A percentile compares a stretch with the other conserved stretches of the same genome.
Evolutionary conservation across 2,797 vertebrate species (phyloP).

Genomic region (Crenichthys baileyi): DNA sequence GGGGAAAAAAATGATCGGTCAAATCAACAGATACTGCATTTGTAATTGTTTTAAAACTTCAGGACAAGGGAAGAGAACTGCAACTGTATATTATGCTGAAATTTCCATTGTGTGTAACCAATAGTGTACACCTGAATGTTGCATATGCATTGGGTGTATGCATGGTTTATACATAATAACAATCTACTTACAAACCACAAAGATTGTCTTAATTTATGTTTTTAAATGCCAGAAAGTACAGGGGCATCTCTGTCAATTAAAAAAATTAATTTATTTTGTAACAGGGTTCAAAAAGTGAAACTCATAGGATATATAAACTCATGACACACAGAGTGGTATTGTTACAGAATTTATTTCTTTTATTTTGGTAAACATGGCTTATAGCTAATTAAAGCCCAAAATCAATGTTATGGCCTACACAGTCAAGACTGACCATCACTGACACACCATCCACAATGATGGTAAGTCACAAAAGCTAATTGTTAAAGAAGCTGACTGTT

Average conservation of each 20-base stretch:
- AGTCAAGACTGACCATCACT: neutral
- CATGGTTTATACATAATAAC: neutral
- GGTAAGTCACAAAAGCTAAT: neutral
- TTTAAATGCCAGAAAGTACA: neutral
- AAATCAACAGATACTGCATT: constrained; percentile 2
- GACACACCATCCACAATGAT: neutral
- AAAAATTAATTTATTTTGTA: neutral
- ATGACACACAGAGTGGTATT: neutral
- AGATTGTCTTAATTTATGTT: neutral
- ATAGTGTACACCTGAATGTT: neutral
- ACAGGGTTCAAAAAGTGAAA: neutral
- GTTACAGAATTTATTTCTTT: neutral
- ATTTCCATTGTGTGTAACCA: neutral
- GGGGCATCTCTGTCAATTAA: neutral
- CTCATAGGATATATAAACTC: no score
- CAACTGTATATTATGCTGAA: neutral
- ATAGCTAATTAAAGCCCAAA: neutral
- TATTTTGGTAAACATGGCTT: neutral
- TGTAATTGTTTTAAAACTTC: neutral
- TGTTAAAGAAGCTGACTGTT: neutral
- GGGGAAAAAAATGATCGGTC: neutral
- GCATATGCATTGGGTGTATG: neutral
- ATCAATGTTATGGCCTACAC: neutral
- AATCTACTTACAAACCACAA: neutral
- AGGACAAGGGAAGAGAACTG: neutral